These are phyloP conservation scores for Anoplopoma fimbria DNA, from an alignment of 2,113 vertebrate species.

Conservation along the genomic window DNA sequence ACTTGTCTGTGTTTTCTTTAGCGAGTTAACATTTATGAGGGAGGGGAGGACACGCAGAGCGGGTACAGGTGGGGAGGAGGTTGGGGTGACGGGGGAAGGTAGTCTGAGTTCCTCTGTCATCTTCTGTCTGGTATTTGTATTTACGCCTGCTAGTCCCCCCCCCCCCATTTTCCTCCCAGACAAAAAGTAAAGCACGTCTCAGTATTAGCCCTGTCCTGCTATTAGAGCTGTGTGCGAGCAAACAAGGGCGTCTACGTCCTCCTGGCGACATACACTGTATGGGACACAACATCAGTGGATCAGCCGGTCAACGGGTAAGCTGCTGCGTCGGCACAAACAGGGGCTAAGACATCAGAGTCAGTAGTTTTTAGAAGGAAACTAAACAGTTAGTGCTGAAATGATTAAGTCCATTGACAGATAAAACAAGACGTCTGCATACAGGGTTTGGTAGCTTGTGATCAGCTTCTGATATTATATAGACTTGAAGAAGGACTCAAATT, in stretches of 20 bases:
- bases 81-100: neutral
- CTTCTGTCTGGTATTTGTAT: constrained; percentile 57
- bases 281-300: neutral
- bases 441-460: too few relatives aligned
- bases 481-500: too few relatives aligned
- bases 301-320: too few relatives aligned
- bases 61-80: neutral
- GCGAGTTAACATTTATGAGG: constrained; percentile 57
- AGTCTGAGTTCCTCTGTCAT: constrained; percentile 49
- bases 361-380: neutral
- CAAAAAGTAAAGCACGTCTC: constrained; percentile 18
- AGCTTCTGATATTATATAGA: too few relatives aligned
- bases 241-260: neutral
- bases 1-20: constrained; percentile 62
- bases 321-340: too few relatives aligned
- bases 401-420: neutral
- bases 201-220: neutral
- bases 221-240: neutral
- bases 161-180: constrained; percentile 36
- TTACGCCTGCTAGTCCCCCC: neutral
- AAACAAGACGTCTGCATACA: too few relatives aligned
- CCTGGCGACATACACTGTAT: neutral
- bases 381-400: neutral
- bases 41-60: neutral
- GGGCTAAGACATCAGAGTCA: too few relatives aligned